phyloP scores from a whole-genome alignment of 2,888 invertebrate genomes.

The Aromia moschata region DNA sequence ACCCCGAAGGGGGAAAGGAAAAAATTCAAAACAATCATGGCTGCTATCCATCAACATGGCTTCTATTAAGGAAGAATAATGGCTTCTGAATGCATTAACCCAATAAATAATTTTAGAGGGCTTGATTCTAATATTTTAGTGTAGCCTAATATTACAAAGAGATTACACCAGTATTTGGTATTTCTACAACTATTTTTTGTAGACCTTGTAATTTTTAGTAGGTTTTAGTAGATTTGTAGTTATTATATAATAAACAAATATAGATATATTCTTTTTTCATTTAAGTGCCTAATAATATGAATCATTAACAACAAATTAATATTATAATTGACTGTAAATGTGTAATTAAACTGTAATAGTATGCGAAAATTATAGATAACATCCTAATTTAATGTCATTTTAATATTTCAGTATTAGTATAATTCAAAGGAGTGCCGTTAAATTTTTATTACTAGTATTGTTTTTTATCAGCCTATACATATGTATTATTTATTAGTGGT shows the following conservation, averaged over 20 bases:
- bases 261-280: too few species aligned
- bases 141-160: neutral
- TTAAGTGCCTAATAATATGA: neutral
- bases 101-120: constrained; percentile 12
- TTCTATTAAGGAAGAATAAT: constrained; percentile 49
- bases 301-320: constrained; percentile 9
- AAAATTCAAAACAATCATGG: constrained; percentile 68
- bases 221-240: neutral
- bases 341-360: constrained; percentile 1
- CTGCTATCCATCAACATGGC: constrained; percentile 71
- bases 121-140: constrained; percentile 10
- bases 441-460: neutral
- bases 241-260: too few species aligned
- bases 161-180: constrained; percentile 2
- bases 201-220: neutral
- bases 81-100: constrained; percentile 43
- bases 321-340: neutral
- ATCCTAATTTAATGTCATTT: constrained; percentile 1
- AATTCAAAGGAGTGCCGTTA: constrained; percentile 12
- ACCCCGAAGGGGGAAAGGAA: constrained; percentile 57
- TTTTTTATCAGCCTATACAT: neutral
- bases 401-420: constrained; percentile 3
- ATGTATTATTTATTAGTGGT: neutral
- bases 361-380: neutral
- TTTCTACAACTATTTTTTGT: neutral